Conservation (phyloP, 2,888 invertebrate genomes). For the Mesorhabditis belari region DNA sequence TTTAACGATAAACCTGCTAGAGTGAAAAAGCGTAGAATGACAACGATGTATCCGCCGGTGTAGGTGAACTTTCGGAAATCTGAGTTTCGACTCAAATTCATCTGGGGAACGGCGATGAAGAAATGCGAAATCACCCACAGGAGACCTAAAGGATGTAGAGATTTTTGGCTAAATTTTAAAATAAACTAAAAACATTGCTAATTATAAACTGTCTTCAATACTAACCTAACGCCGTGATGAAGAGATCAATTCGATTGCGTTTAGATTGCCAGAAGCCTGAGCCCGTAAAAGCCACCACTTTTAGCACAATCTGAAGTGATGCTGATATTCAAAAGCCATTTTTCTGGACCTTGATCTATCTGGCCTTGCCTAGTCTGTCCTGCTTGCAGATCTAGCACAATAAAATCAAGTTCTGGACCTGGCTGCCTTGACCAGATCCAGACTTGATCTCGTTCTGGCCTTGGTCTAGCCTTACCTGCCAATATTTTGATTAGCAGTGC, state of each 20-base stretch:
- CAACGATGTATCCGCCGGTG: conserved; percentile 93
- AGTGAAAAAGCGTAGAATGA: conserved; percentile 94
- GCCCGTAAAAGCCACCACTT: conserved; percentile 94
- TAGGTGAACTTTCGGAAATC: conserved; percentile 75
- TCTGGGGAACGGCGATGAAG: conserved; percentile 38
- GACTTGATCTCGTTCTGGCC: conserved; percentile 63
- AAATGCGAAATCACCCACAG: conserved; percentile 81
- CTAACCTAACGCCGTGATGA: conserved; percentile 81
- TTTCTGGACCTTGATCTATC: background rate
- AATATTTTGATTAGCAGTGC: too few species aligned
- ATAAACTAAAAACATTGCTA: too few species aligned
- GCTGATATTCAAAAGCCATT: background rate
- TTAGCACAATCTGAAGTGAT: conserved; percentile 71
- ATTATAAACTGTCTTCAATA: too few species aligned
- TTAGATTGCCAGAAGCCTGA: conserved; percentile 96
- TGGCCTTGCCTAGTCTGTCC: too few species aligned
- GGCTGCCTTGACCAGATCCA: conserved; percentile 66
- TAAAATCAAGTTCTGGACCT: conserved; percentile 66
- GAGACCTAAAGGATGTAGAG: conserved; percentile 66
- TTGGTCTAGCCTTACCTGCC: conserved; percentile 60
- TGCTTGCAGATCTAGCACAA: too few species aligned
- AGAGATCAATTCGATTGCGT: conserved; percentile 90
- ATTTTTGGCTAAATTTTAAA: background rate
- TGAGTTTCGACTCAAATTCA: conserved; percentile 13
- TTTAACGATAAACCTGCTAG: conserved; percentile 73